Percentiles rank a stretch among this genome's conserved stretches.
These are phyloP conservation scores for Papilio elwesi DNA, from an alignment of 2,888 invertebrate species.

Conservation along the genomic window DNA sequence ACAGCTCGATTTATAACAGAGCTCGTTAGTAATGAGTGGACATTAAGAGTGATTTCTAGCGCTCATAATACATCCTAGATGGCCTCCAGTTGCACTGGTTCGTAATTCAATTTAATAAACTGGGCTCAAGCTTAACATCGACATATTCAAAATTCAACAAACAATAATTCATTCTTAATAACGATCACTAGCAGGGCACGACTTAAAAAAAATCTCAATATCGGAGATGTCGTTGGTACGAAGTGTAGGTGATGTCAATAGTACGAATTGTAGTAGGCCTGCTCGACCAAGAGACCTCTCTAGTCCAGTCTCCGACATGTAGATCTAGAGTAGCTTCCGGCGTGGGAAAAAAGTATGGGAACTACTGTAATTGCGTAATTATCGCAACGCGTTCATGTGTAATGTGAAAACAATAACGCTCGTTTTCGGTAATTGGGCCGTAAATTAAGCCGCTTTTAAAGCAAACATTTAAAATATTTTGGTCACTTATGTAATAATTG, in stretches of 20 bases:
- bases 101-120: constrained; percentile 9
- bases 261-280: no score
- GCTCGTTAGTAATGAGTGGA: constrained; percentile 21
- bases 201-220: background rate
- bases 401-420: background rate
- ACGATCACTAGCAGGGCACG: background rate
- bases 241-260: no score
- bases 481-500: constrained; percentile 11
- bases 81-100: background rate
- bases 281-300: no score
- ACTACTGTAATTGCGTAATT: no score
- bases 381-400: background rate
- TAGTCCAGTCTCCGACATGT: no score
- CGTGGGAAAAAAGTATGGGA: no score
- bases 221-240: no score
- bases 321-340: no score
- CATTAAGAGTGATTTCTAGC: constrained; percentile 24
- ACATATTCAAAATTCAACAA: background rate
- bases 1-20: constrained; percentile 17
- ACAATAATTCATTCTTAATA: background rate
- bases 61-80: constrained; percentile 11
- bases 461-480: constrained; percentile 8
- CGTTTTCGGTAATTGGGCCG: background rate
- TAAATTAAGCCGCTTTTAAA: constrained; percentile 17
- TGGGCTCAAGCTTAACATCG: background rate